Conservation (phyloP, 2,797 vertebrate species). For the Gallinago solitaria region DNA sequence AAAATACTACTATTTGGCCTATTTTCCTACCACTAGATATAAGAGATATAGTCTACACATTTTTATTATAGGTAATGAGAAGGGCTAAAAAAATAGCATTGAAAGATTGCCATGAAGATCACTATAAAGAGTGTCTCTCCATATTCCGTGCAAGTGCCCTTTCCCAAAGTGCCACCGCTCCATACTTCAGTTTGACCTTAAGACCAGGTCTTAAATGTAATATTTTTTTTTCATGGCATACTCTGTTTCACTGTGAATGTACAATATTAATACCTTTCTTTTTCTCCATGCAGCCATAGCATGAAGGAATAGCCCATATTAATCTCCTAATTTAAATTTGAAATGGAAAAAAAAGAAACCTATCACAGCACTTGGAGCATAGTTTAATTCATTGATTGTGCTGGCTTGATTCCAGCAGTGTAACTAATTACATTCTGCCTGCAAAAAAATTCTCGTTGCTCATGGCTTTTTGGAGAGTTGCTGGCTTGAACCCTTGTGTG, state of each 20-base stretch:
- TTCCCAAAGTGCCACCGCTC: neutral
- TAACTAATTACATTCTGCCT: constrained; percentile 21
- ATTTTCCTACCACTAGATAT: neutral
- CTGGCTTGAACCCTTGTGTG: neutral
- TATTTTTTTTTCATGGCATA: neutral
- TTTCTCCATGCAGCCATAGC: neutral
- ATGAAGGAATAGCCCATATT: neutral
- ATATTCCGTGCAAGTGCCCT: neutral
- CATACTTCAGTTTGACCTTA: neutral
- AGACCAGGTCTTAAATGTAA: neutral
- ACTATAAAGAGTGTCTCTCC: too few relatives aligned
- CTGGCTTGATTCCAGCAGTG: constrained; percentile 4
- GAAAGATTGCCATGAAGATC: accelerated
- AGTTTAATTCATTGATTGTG: neutral
- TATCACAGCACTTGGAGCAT: neutral
- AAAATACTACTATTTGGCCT: neutral
- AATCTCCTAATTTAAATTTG: constrained; percentile 10
- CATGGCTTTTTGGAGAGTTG: neutral
- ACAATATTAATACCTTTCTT: neutral
- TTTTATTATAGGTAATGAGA: neutral
- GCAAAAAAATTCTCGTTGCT: neutral
- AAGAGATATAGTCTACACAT: neutral
- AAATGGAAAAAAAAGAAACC: neutral
- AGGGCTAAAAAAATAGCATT: accelerated
- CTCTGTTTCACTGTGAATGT: neutral